phyloP scores from a whole-genome alignment of 2,797 vertebrate species.

The Lagocephalus sceleratus region DNA sequence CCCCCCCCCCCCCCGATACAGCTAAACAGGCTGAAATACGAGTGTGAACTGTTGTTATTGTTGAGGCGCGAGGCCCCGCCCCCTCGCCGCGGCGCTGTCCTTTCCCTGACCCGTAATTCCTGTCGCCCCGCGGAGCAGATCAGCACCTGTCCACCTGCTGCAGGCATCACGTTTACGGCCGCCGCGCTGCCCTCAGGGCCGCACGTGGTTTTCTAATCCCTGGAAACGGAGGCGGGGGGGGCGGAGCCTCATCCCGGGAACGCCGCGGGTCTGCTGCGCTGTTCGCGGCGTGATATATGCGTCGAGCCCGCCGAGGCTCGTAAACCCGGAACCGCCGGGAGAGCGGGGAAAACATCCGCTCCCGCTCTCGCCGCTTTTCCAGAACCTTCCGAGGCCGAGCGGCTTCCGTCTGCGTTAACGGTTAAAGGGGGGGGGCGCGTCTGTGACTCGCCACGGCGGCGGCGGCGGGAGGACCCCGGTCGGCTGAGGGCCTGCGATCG shows the following conservation, averaged over 20 bases:
- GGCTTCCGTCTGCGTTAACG: constrained; percentile 10
- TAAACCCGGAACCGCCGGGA: no score
- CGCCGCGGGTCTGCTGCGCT: no score
- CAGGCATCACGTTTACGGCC: constrained; percentile 71
- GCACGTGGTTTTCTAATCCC: constrained; percentile 69
- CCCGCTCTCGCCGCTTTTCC: no score
- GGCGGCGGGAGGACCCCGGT: constrained; percentile 2
- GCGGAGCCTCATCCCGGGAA: no score
- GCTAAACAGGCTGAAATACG: constrained; percentile 21
- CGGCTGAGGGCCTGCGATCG: neutral
- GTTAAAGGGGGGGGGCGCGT: constrained; percentile 8
- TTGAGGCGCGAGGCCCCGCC: constrained; percentile 18
- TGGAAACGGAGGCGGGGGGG: constrained; percentile 48
- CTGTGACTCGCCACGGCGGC: neutral
- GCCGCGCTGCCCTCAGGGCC: constrained; percentile 54
- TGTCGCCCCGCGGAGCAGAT: constrained; percentile 69
- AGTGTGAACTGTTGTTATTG: constrained; percentile 20
- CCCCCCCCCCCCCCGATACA: constrained; percentile 7
- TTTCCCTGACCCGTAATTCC: constrained; percentile 72
- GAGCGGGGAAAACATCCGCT: no score
- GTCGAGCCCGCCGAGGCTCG: no score
- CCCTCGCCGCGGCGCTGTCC: constrained; percentile 49
- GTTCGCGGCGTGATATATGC: no score
- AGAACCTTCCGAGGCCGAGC: no score
- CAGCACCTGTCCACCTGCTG: constrained; percentile 75